phyloP scores from a whole-genome alignment of 2,113 vertebrate species.

The Dolichallabes microphthalmus region DNA sequence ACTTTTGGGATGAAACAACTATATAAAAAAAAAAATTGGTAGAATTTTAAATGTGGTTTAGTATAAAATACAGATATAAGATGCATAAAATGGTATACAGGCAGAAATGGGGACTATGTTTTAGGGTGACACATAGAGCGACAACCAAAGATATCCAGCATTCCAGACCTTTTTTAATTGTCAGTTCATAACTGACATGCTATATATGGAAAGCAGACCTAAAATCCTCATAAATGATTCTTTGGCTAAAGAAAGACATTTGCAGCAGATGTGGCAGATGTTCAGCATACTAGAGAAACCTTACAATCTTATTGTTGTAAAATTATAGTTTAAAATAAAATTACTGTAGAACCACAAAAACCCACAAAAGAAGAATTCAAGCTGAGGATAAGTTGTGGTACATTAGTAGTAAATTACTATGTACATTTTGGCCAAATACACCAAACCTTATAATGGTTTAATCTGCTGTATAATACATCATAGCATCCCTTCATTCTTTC shows the following conservation, averaged over 20 bases:
- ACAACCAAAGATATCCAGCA: background rate
- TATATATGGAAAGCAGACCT: background rate
- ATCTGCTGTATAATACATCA: background rate
- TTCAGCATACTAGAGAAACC: background rate
- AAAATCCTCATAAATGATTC: background rate
- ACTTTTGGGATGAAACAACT: background rate
- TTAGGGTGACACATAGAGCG: background rate
- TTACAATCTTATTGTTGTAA: background rate
- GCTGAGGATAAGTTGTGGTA: background rate
- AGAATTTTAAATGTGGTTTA: background rate
- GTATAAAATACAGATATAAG: background rate
- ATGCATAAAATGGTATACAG: background rate
- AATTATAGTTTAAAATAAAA: background rate
- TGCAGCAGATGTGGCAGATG: background rate
- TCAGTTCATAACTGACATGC: background rate
- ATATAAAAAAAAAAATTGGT: background rate
- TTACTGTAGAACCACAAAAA: background rate
- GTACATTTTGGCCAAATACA: background rate
- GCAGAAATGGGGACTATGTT: background rate
- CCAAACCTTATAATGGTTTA: background rate
- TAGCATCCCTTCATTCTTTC: background rate
- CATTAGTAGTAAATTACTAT: slow-evolving; percentile 13
- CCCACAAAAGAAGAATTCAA: background rate
- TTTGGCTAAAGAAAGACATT: background rate
- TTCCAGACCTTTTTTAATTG: background rate